These are phyloP conservation scores for Cryptomyrus ogoouensis DNA, from an alignment of 2,113 vertebrate genomes.

Conservation along the genomic window DNA sequence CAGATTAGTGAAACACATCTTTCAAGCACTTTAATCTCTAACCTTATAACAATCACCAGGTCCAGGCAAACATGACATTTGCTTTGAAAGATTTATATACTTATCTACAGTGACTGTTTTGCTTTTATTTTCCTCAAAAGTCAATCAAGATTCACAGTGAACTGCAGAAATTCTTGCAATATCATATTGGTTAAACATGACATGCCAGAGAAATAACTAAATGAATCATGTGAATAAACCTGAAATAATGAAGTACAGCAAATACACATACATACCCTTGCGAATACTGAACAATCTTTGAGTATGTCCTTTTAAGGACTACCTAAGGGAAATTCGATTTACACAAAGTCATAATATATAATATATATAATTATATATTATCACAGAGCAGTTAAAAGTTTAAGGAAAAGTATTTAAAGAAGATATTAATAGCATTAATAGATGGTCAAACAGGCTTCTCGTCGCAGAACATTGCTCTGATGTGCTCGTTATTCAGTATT, in stretches of 20 bases:
- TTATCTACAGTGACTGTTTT: neutral
- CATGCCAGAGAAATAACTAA: neutral
- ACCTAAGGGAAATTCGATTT: neutral
- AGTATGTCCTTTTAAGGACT: neutral
- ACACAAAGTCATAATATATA: neutral
- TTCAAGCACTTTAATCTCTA: slow-evolving; percentile 49
- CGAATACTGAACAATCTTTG: neutral
- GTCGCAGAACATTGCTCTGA: neutral
- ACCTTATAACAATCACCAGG: slow-evolving; percentile 27
- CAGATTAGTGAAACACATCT: slow-evolving; percentile 56
- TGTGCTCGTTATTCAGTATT: neutral
- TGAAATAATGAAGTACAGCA: neutral
- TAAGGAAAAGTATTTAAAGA: neutral
- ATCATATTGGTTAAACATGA: neutral
- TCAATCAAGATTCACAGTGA: slow-evolving; percentile 22
- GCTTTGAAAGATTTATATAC: slow-evolving; percentile 34
- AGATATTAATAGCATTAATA: neutral
- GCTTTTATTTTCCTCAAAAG: slow-evolving; percentile 29
- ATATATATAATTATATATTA: neutral
- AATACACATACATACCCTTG: neutral
- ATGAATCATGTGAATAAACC: neutral
- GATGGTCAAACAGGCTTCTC: neutral
- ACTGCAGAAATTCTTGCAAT: neutral
- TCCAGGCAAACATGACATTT: slow-evolving; percentile 33
- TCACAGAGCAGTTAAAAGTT: neutral